phyloP scores from a whole-genome alignment of 2,888 invertebrate genomes.

The Netelia virgata region DNA sequence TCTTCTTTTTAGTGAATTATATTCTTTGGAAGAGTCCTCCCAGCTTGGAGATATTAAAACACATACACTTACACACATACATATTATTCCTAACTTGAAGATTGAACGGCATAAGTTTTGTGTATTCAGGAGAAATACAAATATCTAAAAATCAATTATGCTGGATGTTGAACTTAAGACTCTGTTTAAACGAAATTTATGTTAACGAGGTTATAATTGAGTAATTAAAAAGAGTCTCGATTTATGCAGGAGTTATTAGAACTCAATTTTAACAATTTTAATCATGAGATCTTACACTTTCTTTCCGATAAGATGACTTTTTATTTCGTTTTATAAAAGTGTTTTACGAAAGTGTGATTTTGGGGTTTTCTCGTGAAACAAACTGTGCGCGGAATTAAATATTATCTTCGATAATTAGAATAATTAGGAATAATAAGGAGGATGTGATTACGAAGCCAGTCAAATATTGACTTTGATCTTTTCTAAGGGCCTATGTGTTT shows the following conservation, averaged over 20 bases:
- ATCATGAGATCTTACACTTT: no score
- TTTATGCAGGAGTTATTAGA: neutral
- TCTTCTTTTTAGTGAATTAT: neutral
- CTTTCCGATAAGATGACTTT: no score
- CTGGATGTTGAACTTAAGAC: neutral
- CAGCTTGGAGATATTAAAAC: constrained; percentile 27
- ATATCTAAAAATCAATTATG: neutral
- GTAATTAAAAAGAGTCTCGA: neutral
- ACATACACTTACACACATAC: neutral
- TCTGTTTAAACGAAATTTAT: neutral
- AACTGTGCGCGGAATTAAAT: no score
- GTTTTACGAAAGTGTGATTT: no score
- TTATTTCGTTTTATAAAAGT: no score
- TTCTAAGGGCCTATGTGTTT: no score
- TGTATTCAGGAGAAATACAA: neutral
- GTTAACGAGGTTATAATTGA: neutral
- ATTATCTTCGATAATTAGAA: no score
- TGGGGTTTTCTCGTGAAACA: no score
- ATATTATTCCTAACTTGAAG: neutral
- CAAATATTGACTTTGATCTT: no score
- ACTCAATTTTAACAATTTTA: no score
- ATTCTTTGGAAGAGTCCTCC: constrained; percentile 11
- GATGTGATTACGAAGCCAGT: no score
- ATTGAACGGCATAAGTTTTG: neutral
- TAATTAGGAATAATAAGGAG: no score